Base-by-base conservation (phyloP, 2,797 vertebrate species). In the Eulemur rubriventer region DNA sequence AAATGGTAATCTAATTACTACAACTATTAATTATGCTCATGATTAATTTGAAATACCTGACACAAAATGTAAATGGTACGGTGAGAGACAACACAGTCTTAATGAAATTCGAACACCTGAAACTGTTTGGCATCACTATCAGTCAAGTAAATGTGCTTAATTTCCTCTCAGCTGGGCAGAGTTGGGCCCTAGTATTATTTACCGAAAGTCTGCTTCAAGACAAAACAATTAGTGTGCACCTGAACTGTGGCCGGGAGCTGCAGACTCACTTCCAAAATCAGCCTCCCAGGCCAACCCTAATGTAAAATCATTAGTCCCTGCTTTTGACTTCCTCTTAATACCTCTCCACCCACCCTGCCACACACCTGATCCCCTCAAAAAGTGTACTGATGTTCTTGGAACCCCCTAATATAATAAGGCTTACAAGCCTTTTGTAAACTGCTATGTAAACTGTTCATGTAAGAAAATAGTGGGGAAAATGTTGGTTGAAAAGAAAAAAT, bases 61-160 rank as follows among this genome's bases (percentile, higher is more conserved):
- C 97, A 96, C 80, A 88, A 82, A 94, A 95, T 35, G 84, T 96
- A 97, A 97, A 82, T 2, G 2, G 73, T 67, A 89, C 3, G 6
- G 57, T 52, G 52, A 89, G 83, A 96, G 83, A 96, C 95, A 96
- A 96, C 26, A 18, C 26, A 18, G 52, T 92, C 92, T 69, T 97
- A 97, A 6, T 90, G 75, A 94, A 92, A 95, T 89, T 76, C 96
- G 92, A 97, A 89, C 96, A 97, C 93, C 96, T 96, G 46, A 97
- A 97, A 95, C 86, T 63, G 50, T 33, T 96, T 65, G 82, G 90
- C 46, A 95, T 65, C 85, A 83, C 93, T 98, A 97, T 90, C 93
- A 91, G 87, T 91, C 84, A 95, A 97, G 94, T 88, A 93, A 67
- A 16, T 0, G 20, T 89, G 63, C 41, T 82, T 96, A 94, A 92